Conservation (phyloP, 2,797 vertebrate genomes). For the Neosilurus hyrtlii region DNA sequence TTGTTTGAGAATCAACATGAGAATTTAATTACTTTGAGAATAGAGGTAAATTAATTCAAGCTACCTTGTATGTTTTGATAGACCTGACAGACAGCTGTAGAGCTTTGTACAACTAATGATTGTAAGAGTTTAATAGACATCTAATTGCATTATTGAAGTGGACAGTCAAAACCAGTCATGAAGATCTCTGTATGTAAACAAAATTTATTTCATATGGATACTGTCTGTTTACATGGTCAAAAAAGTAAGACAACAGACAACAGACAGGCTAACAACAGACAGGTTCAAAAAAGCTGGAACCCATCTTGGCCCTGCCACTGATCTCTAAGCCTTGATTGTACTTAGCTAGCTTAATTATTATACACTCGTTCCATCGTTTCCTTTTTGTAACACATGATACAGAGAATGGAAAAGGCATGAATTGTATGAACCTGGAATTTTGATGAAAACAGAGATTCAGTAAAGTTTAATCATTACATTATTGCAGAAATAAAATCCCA, state of each 20-base stretch:
- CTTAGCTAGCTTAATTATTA: constrained; percentile 8
- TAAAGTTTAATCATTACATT: constrained; percentile 22
- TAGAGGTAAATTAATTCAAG: neutral
- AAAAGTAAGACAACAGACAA: constrained; percentile 31
- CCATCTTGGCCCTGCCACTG: constrained; percentile 9
- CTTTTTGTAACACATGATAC: neutral
- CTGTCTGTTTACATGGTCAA: constrained; percentile 32
- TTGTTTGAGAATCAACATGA: neutral
- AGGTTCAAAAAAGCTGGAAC: constrained; percentile 37
- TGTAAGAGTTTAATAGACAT: neutral
- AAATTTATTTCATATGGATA: constrained; percentile 24
- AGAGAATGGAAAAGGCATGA: neutral
- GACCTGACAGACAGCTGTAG: neutral
- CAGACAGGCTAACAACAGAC: too few relatives aligned
- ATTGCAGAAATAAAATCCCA: constrained; percentile 17
- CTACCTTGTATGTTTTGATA: constrained; percentile 1
- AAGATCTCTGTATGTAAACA: constrained; percentile 40
- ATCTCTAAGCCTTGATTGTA: neutral
- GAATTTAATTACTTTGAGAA: too few relatives aligned
- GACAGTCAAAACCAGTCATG: constrained; percentile 20
- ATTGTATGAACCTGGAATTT: neutral
- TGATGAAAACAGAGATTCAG: constrained; percentile 3
- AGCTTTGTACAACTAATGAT: too few relatives aligned
- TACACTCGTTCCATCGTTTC: neutral
- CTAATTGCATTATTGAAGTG: constrained; percentile 30